Base-by-base conservation (phyloP, 2,888 invertebrate species). In the Bellardia bayeri region DNA sequence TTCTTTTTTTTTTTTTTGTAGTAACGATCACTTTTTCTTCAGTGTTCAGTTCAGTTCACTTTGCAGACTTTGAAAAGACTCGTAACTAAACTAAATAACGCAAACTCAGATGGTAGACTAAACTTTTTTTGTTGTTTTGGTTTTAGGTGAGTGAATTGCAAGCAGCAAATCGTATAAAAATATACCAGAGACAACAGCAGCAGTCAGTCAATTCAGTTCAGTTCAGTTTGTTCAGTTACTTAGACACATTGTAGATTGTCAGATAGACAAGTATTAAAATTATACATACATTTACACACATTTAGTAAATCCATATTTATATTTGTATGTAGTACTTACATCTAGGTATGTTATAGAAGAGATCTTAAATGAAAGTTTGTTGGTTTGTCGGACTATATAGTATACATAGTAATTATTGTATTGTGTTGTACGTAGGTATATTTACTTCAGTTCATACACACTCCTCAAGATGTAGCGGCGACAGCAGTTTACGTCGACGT, bases 81-180 rank as follows among this genome's bases (percentile, higher is more conserved):
- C 75, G 69, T 49, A 54, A 68, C 68, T 61, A 63, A 63, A 81
- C 80, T 81, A 75, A 64, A 68, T 76, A 85, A 80, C 69, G 69
- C 69, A 81, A 85, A 85, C 80, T 80, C 80, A 80, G 56, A 81
- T 81, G 75, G 85, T 85, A 81, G 85, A 85, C 85, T 74, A 56
- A 80, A 51, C 51, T 30, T 54, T 61, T 72, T 68, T 81, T 80
- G 54, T 56, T 79, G 49, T 68, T 40, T 69, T 85, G 80, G 33
- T 80, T 74, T 82, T 33, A 74, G 66, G 72, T 79, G 66, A 74
- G 80, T 75, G 74, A 80, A 80, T 85, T 76, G 76, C 75, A 76
- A 82, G 76, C 76, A 82, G 76, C n/a, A 74, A 74, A 58, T 74
- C 64, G 49, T 75, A 23, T 16, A 56, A 56, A 56, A 33, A 58